Conservation (phyloP, 1,140 invertebrate genomes). For the Babylonia areolata region DNA sequence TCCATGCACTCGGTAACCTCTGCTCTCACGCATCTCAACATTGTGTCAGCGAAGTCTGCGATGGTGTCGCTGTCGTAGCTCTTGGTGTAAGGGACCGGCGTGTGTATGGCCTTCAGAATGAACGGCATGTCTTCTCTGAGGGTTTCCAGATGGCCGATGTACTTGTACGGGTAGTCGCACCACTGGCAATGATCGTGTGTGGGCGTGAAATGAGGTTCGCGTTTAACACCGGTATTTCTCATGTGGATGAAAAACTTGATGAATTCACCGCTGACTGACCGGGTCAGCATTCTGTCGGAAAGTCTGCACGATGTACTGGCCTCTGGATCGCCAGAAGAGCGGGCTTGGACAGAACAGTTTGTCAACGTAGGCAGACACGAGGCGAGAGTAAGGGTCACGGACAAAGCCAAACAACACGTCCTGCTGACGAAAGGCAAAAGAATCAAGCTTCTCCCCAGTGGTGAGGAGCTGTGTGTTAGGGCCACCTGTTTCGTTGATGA, state of each 20-base stretch:
- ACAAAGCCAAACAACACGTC: background rate
- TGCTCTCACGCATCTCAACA: constrained; percentile 44
- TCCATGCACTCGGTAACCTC: constrained; percentile 52
- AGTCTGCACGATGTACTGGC: constrained; percentile 55
- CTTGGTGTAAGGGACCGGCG: constrained; percentile 58
- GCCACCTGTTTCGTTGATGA: background rate
- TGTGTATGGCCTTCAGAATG: constrained; percentile 44
- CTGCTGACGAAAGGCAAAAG: background rate
- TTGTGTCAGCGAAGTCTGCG: constrained; percentile 51
- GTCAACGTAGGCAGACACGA: background rate
- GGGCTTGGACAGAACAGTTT: background rate
- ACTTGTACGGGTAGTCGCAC: constrained; percentile 17
- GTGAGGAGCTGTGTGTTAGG: background rate
- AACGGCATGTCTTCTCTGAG: constrained; percentile 18
- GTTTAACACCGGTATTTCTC: constrained; percentile 49
- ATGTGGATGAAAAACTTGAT: constrained; percentile 64
- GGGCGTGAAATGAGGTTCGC: constrained; percentile 12
- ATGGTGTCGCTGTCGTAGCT: constrained; percentile 58
- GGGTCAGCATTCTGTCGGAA: constrained; percentile 48
- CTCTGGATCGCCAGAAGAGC: background rate
- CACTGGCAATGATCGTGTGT: background rate
- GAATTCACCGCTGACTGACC: constrained; percentile 60
- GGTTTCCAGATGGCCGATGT: constrained; percentile 24
- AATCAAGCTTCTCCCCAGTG: no score
- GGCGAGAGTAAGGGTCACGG: constrained; percentile 21